Conservation (phyloP, 2,797 vertebrate species). For the Helarctos malayanus region DNA sequence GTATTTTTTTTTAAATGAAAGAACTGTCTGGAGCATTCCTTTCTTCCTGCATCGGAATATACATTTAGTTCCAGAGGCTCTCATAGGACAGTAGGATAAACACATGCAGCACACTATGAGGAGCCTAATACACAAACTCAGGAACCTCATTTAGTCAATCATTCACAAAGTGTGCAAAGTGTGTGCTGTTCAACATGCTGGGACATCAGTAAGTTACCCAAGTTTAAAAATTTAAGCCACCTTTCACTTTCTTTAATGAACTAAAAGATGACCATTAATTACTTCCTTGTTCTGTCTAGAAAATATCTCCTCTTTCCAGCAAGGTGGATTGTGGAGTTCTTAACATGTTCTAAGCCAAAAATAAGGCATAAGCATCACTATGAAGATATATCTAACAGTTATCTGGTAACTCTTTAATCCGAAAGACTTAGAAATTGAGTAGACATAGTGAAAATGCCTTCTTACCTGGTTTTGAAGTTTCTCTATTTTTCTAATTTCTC, state of each 20-base stretch:
- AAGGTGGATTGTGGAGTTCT: slow-evolving; percentile 25
- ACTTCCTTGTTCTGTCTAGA: slow-evolving; percentile 34
- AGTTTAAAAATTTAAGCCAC: slow-evolving; percentile 29
- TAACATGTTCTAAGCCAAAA: slow-evolving; percentile 3
- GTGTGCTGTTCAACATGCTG: not conserved
- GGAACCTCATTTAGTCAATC: not conserved
- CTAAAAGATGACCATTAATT: not conserved
- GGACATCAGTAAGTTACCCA: not conserved
- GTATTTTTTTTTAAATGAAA: slow-evolving; percentile 22
- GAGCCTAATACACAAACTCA: not conserved
- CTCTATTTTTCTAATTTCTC: slow-evolving; percentile 19
- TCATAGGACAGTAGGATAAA: not conserved
- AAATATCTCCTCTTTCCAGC: not conserved
- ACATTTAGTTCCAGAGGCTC: not conserved
- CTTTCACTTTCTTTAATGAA: slow-evolving; percentile 54
- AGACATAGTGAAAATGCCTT: slow-evolving; percentile 54
- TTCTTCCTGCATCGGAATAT: not conserved
- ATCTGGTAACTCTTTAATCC: slow-evolving; percentile 7
- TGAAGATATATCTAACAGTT: not conserved
- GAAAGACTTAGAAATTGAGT: not conserved
- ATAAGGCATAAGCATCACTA: slow-evolving; percentile 24
- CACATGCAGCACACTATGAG: not conserved
- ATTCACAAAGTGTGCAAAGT: slow-evolving; percentile 13
- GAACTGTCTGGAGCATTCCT: not conserved
- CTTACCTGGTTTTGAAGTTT: not conserved